These are phyloP conservation scores for Callaeas wilsoni DNA, from an alignment of 2,113 vertebrate genomes.

Conservation along the genomic window DNA sequence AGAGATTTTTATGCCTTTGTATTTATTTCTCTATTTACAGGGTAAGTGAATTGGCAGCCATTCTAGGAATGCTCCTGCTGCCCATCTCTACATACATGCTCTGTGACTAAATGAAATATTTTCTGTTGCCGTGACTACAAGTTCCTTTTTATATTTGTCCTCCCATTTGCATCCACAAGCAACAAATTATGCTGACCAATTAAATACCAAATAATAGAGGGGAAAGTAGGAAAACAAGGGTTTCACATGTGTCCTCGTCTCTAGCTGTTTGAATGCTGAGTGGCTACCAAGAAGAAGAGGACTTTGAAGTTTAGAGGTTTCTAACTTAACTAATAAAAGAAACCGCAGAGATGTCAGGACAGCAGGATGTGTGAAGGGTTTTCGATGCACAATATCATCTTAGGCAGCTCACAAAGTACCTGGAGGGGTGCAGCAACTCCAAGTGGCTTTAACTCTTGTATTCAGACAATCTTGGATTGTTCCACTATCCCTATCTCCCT, in stretches of 20 bases:
- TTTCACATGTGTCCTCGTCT: background rate
- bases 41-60: background rate
- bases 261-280: background rate
- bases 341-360: background rate
- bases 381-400: background rate
- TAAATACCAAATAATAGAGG: background rate
- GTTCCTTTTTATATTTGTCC: background rate
- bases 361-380: background rate
- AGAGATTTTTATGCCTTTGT: background rate
- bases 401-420: background rate
- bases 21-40: slow-evolving; percentile 19
- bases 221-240: background rate
- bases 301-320: slow-evolving; percentile 16
- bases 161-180: background rate
- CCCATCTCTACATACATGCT: background rate
- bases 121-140: slow-evolving; percentile 6
- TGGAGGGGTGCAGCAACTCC: background rate
- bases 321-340: background rate
- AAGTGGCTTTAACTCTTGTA: background rate
- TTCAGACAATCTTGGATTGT: background rate
- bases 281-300: background rate
- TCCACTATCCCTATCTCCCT: background rate
- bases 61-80: background rate
- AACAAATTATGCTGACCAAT: background rate
- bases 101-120: slow-evolving; percentile 10